Evolutionary conservation across 1,140 invertebrate species (phyloP), one percentile per base, ranked within the genome.

Genomic region (Bombus difficillimus): DNA sequence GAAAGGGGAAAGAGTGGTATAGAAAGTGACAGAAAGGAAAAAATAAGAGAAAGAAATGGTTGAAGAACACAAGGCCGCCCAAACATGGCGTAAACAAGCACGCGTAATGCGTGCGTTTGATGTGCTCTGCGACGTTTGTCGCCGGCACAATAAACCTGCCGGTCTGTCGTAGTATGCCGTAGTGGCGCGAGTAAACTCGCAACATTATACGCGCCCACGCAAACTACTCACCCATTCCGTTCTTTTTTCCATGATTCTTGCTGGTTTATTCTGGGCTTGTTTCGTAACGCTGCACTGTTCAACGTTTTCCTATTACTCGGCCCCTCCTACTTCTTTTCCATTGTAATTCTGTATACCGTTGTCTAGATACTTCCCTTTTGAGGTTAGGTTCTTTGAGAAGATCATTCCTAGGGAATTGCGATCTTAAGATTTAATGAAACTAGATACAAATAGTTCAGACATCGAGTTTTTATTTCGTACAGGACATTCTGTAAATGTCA

Each of bases 111-210:
- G 32, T 68, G 69, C 78, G 83, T 88, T 88, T 87, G 88, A 85
- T 89, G 78, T 89, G 73, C 68, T 41, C 53, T 18, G 82, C 66
- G 71, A 66, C 73, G 85, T 89, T 89, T 89, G 85, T 89, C 89
- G 88, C 85, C 75, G 79, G 87, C 69, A 89, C 86, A 86, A 90
- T 89, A 83, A 85, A 85, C 83, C 71, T 32, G 76, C 80, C 37
- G 12, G 47, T 53, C 47, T 53, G 47, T 53, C 47, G 47, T 8
- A 53, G 77, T 68, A 37, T 37, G 25, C 68, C 68, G 68, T 28
- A 66, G 57, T n/a, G 22, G 34, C 68, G n/a, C 39, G 77, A 79
- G 77, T 68, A 79, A 79, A 68, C 41, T 68, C 18, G 79, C 64
- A 39, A 57, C 43, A 81, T 81, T 81, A 81, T 57, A 39, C 41